phyloP scores from a whole-genome alignment of 2,888 invertebrate species.

The Galerucella pusilla region DNA sequence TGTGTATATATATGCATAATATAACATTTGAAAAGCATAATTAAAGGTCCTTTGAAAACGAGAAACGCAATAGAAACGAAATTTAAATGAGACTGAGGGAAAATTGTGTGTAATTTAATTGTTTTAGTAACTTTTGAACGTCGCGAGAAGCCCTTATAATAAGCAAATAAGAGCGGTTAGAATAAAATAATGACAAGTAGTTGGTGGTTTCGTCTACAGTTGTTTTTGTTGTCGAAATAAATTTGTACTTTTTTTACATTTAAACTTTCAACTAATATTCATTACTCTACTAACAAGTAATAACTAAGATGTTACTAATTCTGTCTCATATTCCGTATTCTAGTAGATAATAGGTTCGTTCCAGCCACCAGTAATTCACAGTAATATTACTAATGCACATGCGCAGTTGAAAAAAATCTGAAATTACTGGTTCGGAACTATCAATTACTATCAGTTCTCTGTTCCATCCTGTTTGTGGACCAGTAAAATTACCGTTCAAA shows the following conservation, averaged over 20 bases:
- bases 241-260: background rate
- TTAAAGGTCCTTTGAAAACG: slow-evolving; percentile 46
- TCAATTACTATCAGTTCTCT: no score
- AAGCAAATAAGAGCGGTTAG: slow-evolving; percentile 11
- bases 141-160: slow-evolving; percentile 22
- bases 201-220: slow-evolving; percentile 7
- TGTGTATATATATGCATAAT: slow-evolving; percentile 27
- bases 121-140: slow-evolving; percentile 28
- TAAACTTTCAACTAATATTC: background rate
- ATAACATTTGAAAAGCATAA: slow-evolving; percentile 40
- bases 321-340: no score
- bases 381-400: no score
- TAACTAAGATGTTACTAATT: no score
- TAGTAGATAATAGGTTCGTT: no score
- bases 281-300: no score
- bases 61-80: slow-evolving; percentile 41
- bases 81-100: slow-evolving; percentile 46
- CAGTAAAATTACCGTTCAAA: no score
- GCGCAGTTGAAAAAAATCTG: no score
- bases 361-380: no score
- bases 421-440: no score
- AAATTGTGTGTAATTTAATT: slow-evolving; percentile 31
- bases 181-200: slow-evolving; percentile 1
- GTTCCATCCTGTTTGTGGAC: no score
- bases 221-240: background rate